Base-by-base conservation (phyloP, 2,113 vertebrate genomes). In the Natator depressus region DNA sequence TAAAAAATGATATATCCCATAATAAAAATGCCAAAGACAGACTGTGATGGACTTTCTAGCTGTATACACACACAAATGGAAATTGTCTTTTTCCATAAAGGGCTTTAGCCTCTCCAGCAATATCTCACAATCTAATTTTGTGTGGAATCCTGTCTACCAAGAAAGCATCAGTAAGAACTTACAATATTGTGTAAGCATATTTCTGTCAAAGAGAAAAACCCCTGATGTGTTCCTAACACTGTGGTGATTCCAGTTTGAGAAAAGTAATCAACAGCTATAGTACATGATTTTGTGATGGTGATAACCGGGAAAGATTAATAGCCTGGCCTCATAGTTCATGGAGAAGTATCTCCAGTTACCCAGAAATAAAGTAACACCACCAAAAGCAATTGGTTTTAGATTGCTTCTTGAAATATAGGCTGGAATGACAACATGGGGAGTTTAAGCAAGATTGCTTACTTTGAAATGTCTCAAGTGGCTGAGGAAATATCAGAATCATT, bases 71-170 rank as follows among this genome's bases (percentile, higher is more conserved):
- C 81, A 91, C 88, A 95, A 92, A 65, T 75, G 69, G 87, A 95
- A 94, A 80, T 20, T 0, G 10, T 38, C 3, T 4, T 24, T 19
- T 24, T 79, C 50, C 87, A 25, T 42, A 50, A 89, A 89, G 29
- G 79, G 38, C 6, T 91, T 95, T 94, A 79, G 57, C 25, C 84
- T 91, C 51, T 91, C 85, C 90, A 93, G 80, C 92, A 94, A 47
- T 84, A 96, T 91, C 86, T 98, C 93, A 93, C 51, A 89, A 95
- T 96, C 92, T 96, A 96, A 96, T 97, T 96, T 91, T 94, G 62
- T 94, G 95, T 95, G 97, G 95, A 91, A 87, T 24, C 14, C 9
- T 59, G 38, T 97, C 92, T 96, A 95, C 90, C 93, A 93, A 72
- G 89, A 91, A 95, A 96, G 87, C 87, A 96, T 90, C 95, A 93